Percentiles rank a stretch among this genome's conserved stretches.
phyloP scores from a whole-genome alignment of 2,888 invertebrate species.

The Tryphoninae sp. region DNA sequence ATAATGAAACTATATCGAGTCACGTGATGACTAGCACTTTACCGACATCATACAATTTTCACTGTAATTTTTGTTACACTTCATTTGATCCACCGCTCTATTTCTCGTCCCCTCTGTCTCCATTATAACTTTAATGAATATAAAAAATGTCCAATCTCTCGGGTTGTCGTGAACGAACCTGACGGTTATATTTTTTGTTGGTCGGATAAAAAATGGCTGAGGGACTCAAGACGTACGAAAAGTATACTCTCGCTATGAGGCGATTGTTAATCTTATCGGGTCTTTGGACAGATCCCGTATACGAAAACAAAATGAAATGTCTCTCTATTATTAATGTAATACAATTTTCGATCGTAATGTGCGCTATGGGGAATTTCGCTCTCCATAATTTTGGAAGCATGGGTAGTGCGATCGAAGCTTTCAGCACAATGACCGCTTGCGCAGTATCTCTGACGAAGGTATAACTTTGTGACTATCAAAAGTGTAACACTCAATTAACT shows the following conservation, averaged over 20 bases:
- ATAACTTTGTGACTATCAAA: not conserved
- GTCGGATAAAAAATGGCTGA: not conserved
- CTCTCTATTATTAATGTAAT: slow-evolving; percentile 24
- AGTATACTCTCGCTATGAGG: slow-evolving; percentile 16
- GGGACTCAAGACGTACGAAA: slow-evolving; percentile 15
- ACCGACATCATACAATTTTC: not conserved
- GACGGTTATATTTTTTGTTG: not conserved
- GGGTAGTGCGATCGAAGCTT: slow-evolving; percentile 29
- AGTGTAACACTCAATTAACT: no score
- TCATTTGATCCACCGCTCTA: not conserved
- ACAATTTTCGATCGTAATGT: slow-evolving; percentile 1
- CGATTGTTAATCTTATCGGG: slow-evolving; percentile 26
- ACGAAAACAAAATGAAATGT: slow-evolving; percentile 17
- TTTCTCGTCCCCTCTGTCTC: not conserved
- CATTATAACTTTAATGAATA: not conserved
- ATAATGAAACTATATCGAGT: slow-evolving; percentile 4
- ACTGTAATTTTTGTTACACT: not conserved
- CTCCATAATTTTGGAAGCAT: slow-evolving; percentile 23
- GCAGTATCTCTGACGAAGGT: slow-evolving; percentile 23
- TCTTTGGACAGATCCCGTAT: slow-evolving; percentile 11
- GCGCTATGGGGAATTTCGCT: slow-evolving; percentile 49
- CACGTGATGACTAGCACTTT: not conserved
- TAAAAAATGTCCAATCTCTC: not conserved
- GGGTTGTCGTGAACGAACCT: not conserved
- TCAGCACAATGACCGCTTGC: slow-evolving; percentile 46